Evolutionary conservation across 2,113 vertebrate species (phyloP), one percentile per base, ranked within the genome.

Genomic region (Malurus alboscapulatus): DNA sequence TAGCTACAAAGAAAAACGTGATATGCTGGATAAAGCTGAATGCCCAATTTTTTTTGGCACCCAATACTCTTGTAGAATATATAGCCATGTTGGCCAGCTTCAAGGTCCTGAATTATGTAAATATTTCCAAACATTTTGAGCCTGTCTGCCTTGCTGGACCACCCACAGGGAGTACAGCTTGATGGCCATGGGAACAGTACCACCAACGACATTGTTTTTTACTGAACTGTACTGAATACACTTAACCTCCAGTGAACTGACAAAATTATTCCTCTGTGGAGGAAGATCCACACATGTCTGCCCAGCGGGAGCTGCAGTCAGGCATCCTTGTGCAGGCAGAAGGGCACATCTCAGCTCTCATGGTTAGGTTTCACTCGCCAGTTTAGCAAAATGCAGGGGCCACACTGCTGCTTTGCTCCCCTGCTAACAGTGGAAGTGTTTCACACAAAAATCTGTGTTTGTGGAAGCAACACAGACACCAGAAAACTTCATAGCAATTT

Each of bases 131-230:
- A 73, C 1, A 2, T 73, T 90, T 77, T 59, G 38, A 93, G 84
- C 71, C 45, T 87, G 62, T 73, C 87, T 91, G 77, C 67, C 67
- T 79, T 79, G 67, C 63, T 73, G 50, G 91, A 83, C 93, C 81
- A 95, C 81, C 91, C 80, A 81, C 48, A 58, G 65, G 8, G 53
- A 79, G 54, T 53, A 47, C 42, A 82, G 62, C 27, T 57, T 55
- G 73, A 92, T 55, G 67, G 74, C 72, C 78, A 89, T 58, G 82
- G 82, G 89, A 92, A 94, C 58, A 69, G 12, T 38, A 91, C 45
- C 71, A 91, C 71, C 54, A 80, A 22, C 36, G 40, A 48, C 51
- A 81, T 3, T 75, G 54, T 2, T 59, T 77, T 75, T 87, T 30
- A 84, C 84, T 89, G 81, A 79, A 68, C 45, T 79, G 61, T 26